Percentiles rank a stretch among this genome's conserved stretches.
phyloP scores from a whole-genome alignment of 2,888 invertebrate species.

The Yponomeuta evonymella region DNA sequence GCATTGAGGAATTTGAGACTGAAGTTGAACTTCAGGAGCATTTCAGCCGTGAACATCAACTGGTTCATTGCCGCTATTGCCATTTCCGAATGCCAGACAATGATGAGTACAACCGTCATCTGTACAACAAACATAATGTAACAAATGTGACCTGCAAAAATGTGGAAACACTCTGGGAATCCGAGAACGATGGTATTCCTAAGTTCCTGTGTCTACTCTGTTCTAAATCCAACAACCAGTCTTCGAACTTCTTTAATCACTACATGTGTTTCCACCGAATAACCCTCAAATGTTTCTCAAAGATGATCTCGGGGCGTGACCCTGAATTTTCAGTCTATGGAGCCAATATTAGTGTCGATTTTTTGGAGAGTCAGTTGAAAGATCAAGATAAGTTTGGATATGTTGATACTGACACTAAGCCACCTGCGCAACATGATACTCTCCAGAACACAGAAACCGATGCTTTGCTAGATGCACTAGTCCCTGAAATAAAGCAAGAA shows the following conservation, averaged over 20 bases:
- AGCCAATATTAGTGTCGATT: slow-evolving; percentile 54
- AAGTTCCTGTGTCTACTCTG: slow-evolving; percentile 59
- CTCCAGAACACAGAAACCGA: background rate
- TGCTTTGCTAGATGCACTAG: slow-evolving; percentile 33
- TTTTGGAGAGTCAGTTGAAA: slow-evolving; percentile 51
- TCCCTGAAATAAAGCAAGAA: slow-evolving; percentile 38
- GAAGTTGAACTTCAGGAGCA: slow-evolving; percentile 50
- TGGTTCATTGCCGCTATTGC: slow-evolving; percentile 65
- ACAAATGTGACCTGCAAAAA: slow-evolving; percentile 45
- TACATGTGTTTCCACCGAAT: slow-evolving; percentile 66
- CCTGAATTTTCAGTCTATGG: slow-evolving; percentile 55
- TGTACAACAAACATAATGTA: slow-evolving; percentile 61
- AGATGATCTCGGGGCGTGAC: slow-evolving; percentile 51
- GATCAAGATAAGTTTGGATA: slow-evolving; percentile 48
- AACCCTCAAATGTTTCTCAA: slow-evolving; percentile 62
- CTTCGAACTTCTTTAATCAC: slow-evolving; percentile 55
- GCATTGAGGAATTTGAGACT: slow-evolving; percentile 47
- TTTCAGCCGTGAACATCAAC: slow-evolving; percentile 45
- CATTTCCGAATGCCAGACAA: slow-evolving; percentile 57
- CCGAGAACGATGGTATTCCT: slow-evolving; percentile 43
- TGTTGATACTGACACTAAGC: slow-evolving; percentile 43
- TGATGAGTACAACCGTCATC: slow-evolving; percentile 54
- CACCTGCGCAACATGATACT: slow-evolving; percentile 21
- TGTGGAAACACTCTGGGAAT: slow-evolving; percentile 51
- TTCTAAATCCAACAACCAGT: slow-evolving; percentile 44